These are phyloP conservation scores for Nemapogon koenigi DNA, from an alignment of 2,888 invertebrate species.

Conservation along the genomic window DNA sequence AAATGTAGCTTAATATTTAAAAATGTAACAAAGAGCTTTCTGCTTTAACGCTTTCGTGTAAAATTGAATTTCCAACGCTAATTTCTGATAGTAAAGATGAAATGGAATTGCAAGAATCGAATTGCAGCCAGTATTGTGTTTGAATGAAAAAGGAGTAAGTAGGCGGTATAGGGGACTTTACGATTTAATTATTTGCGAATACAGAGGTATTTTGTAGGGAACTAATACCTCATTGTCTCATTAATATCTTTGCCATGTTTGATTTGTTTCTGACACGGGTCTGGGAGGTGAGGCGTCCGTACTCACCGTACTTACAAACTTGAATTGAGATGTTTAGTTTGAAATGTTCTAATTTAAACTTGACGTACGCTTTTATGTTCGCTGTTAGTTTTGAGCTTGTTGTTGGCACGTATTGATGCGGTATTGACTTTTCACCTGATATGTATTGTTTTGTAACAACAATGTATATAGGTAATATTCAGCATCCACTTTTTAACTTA, in stretches of 20 bases:
- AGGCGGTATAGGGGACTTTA: conserved; percentile 63
- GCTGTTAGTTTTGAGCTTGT: too few relatives aligned
- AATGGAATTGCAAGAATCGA: conserved; percentile 35
- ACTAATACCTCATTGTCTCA: conserved; percentile 66
- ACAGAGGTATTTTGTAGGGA: conserved; percentile 64
- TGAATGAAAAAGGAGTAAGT: conserved; percentile 65
- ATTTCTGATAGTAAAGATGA: conserved; percentile 43
- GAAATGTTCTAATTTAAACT: conserved; percentile 5
- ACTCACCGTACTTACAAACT: background rate
- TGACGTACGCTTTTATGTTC: too few relatives aligned
- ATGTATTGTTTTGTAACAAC: too few relatives aligned
- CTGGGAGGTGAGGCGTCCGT: conserved; percentile 1
- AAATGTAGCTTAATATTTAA: conserved; percentile 62
- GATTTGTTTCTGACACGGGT: conserved; percentile 44
- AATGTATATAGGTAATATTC: too few relatives aligned
- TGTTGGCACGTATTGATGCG: too few relatives aligned
- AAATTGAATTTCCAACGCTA: too few relatives aligned
- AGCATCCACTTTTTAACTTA: too few relatives aligned
- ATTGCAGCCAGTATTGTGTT: conserved; percentile 63
- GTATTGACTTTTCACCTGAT: too few relatives aligned
- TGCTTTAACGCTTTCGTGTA: too few relatives aligned
- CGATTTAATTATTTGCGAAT: conserved; percentile 66
- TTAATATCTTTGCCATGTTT: conserved; percentile 65
- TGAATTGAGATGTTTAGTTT: conserved; percentile 5
- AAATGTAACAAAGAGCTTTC: too few relatives aligned